Evolutionary conservation across 2,888 invertebrate species (phyloP), one percentile per base, ranked within the genome.

Genomic region (Nudaria mundana): DNA sequence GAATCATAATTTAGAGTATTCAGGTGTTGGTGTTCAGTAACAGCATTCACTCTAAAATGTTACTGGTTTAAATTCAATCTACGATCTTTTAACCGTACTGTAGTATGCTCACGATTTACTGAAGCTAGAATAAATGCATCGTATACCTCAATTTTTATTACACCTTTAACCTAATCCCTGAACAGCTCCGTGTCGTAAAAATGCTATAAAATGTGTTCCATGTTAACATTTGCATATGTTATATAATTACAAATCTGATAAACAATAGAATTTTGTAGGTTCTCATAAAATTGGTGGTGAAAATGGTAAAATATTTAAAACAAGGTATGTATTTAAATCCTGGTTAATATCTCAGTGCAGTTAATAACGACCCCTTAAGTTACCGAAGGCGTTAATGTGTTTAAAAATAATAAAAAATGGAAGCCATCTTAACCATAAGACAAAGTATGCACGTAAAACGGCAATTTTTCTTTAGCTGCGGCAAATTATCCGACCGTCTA

Each of bases 401-500:
- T 40, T 34, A 35, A 30, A 40, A 34, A 30, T 34, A 34, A 40
- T 30, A 40, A 33, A 38, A n/a, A 35, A 36, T 35, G 31, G 30
- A 52, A 37, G 41, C 26, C 31, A 37, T 33, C 24, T 29, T 30
- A 28, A 23, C 32, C 26, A 44, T 47, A 46, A 53, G 53, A 12
- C 43, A 47, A 38, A 43, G 40, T 38, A 40, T 41, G 37, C 38
- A 38, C 43, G 40, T 53, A 53, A 48, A 46, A 40, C 31, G 38
- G 48, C 56, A 35, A 56, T 56, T 50, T 45, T 43, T 48, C 41
- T 50, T 48, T 35, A 53, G 30, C 40, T 36, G 22, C 33, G 35
- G 59, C 56, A 68, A 64, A 68, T 69, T 67, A 59, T 65, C 50
- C 64, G 28, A 50, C 40, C 49, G 46, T 54, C 58, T 50, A 59